Conservation (phyloP, 2,113 vertebrate species). For the Mirza zaza region DNA sequence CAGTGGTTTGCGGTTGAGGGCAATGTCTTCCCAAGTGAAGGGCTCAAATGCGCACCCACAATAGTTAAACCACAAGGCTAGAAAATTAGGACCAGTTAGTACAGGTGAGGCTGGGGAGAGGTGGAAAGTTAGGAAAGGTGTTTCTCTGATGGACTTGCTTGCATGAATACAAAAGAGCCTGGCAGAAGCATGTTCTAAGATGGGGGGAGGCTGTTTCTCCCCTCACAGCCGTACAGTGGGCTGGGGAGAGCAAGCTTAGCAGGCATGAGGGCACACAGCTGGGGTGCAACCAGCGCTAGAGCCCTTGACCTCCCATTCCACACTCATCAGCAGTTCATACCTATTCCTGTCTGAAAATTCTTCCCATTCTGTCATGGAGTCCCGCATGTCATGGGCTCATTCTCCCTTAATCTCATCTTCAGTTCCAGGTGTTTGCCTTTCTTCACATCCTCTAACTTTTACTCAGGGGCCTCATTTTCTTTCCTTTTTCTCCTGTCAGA, state of each 20-base stretch:
- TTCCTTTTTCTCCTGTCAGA: not conserved
- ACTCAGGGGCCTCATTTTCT: not conserved
- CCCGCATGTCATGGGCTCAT: rapidly evolving
- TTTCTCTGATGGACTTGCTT: not conserved
- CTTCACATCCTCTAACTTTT: not conserved
- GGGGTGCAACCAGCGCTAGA: not conserved
- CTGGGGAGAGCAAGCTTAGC: not conserved
- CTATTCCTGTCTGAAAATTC: not conserved
- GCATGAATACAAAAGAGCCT: too few species aligned
- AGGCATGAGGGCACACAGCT: not conserved
- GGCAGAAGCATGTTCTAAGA: not conserved
- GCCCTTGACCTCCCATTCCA: not conserved
- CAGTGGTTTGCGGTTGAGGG: not conserved
- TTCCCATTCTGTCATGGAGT: too few species aligned
- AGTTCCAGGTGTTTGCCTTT: not conserved
- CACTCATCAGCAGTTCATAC: not conserved
- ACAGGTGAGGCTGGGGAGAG: not conserved
- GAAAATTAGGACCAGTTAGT: not conserved
- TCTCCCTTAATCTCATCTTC: not conserved
- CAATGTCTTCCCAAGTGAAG: not conserved
- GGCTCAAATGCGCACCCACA: not conserved
- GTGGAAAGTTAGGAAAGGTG: too few species aligned
- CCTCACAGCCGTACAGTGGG: not conserved
- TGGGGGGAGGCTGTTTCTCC: too few species aligned
- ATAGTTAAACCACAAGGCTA: not conserved